Base-by-base conservation (phyloP, 2,797 vertebrate species). In the Mallotus villosus region DNA sequence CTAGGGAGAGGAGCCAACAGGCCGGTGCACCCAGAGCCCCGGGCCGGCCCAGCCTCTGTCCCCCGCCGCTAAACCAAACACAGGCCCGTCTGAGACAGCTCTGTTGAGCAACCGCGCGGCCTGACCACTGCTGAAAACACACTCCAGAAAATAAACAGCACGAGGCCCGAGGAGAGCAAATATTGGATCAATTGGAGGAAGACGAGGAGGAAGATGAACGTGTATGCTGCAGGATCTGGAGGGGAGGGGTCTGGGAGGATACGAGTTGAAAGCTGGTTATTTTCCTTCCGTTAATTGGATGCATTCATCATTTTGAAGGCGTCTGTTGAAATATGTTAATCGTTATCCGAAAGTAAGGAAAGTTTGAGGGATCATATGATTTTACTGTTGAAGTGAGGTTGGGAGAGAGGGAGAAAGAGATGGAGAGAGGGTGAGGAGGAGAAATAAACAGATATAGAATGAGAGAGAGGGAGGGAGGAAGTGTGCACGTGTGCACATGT, bases 71-170 rank as follows among this genome's bases (percentile, higher is more conserved):
- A 88, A 89, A 85, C 87, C 84, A 92, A 92, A 92, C 88, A 91
- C 81, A 73, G 65, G 25, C 66, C 71, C 22, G 76, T 93, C 86
- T 91, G 82, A 90, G 86, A 85, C 81, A 59, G 78, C 74, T 79
- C 85, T 87, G 86, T 92, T 87, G 79, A 83, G 78, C 79, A 82
- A 59, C 74, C 32, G 57, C 82, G 75, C 63, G 66, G 75, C 70
- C 70, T 19, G 60, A 82, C 83, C 85, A 12, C 82, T 63, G 83
- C 83, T 81, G 79, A 82, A 89, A 90, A 89, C 83, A 79, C 84
- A 85, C 86, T 88, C 85, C 84, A 85, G 80, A 91, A 90, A 86
- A 88, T 87, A 91, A 91, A 90, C 81, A 89, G 75, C 69, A 72
- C 46, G 0, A 63, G 82, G 77, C 85, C 77, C 78, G 71, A 81